phyloP scores from a whole-genome alignment of 2,797 vertebrate species.

The Rhodeus uyekii region DNA sequence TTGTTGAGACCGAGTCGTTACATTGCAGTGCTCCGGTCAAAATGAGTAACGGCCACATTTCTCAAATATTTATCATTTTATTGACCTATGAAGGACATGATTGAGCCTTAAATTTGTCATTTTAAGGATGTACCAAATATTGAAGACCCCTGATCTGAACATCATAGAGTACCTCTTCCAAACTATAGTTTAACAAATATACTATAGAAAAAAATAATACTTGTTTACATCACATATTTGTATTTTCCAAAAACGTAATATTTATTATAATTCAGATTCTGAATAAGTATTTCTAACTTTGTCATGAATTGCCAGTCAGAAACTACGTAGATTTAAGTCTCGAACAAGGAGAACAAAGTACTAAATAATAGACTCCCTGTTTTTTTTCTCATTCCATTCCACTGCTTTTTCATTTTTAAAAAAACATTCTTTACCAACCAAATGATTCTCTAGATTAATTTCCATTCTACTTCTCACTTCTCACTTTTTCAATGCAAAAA shows the following conservation, averaged over 20 bases:
- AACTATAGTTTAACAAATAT: neutral
- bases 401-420: neutral
- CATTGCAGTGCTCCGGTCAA: conserved; percentile 31
- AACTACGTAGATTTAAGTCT: neutral
- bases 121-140: neutral
- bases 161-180: neutral
- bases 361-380: neutral
- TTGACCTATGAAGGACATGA: neutral
- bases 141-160: neutral
- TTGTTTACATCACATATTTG: neutral
- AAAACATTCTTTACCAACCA: neutral
- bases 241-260: neutral
- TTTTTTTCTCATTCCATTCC: neutral
- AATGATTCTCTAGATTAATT: neutral
- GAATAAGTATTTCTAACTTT: neutral
- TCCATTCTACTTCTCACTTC: neutral
- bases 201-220: neutral
- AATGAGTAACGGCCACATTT: neutral
- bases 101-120: neutral
- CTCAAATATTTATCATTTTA: neutral
- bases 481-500: neutral
- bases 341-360: neutral
- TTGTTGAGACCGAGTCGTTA: conserved; percentile 61
- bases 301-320: neutral
- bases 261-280: neutral